These are phyloP conservation scores for Aegotheles bennettii DNA, from an alignment of 2,113 vertebrate species.

Conservation along the genomic window DNA sequence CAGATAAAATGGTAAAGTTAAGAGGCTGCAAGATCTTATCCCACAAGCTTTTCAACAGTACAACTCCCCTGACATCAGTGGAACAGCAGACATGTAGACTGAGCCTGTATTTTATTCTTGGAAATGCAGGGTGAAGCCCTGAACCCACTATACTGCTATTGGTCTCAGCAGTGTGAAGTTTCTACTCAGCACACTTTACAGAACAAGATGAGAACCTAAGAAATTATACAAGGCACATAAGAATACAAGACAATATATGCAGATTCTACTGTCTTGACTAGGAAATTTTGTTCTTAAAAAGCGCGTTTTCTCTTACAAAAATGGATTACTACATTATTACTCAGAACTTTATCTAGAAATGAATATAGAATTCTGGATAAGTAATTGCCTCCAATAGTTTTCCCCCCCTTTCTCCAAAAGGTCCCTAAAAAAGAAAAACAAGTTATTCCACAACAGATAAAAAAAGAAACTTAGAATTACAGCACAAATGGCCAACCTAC, in stretches of 20 bases:
- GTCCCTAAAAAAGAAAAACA: background rate
- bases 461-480: background rate
- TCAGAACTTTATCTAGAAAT: background rate
- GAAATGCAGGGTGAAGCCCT: background rate
- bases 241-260: background rate
- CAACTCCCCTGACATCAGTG: background rate
- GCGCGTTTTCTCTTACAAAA: background rate
- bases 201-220: background rate
- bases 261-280: background rate
- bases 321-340: background rate
- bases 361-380: background rate
- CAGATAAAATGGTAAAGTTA: constrained; percentile 32
- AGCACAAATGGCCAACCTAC: background rate
- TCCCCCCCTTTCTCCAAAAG: background rate
- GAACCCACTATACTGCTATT: background rate
- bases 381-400: background rate
- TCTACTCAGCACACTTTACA: background rate
- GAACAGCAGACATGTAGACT: background rate
- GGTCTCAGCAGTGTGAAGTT: background rate
- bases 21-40: constrained; percentile 12
- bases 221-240: background rate
- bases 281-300: background rate
- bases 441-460: background rate
- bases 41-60: background rate
- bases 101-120: background rate